Base-by-base conservation (phyloP, 2,113 vertebrate genomes). In the Pluvialis apricaria region DNA sequence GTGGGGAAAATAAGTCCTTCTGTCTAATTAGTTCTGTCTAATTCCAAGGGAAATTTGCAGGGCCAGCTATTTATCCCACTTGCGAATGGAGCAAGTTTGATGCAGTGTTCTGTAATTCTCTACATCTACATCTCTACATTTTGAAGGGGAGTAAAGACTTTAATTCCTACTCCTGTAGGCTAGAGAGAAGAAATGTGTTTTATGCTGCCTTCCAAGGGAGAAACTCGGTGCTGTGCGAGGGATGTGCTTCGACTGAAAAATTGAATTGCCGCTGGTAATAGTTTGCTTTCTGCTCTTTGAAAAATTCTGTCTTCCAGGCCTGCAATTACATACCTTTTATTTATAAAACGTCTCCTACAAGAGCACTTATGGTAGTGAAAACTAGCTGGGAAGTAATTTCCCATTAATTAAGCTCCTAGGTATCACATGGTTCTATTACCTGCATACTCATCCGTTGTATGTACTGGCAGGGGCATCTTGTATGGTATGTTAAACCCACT, bases 191-290 rank as follows among this genome's bases (percentile, higher is more conserved):
- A 52, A 18, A 11, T 29, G 21, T 5, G 16, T n/a, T 86, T 82
- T 17, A 6, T 58, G 11, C 13, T 51, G 4, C 32, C 60, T 87
- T 47, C 16, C 10, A 5, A 65, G 54, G 72, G n/a, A 71, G 73
- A 21, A 42, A 13, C 38, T 76, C 16, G 0, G 28, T 13, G n/a
- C 51, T 57, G 71, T 0, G 0, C 1, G 3, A 54, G 18, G 69
- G 70, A 24, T 25, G 40, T 49, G 73, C 55, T 28, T 45, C 2
- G 5, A 9, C 84, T 82, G 47, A 40, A 19, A 76, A 54, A 5
- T 3, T 13, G 65, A 60, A 18, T 9, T 71, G 58, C 71, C 5
- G 9, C 86, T 44, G 29, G 47, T 61, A 36, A 38, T 16, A 13
- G 32, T 51, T 75, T 54, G 31, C 64, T 85, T 71, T 49, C 58